These are phyloP conservation scores for Heliconius hermathena DNA, from an alignment of 1,140 invertebrate species.

Conservation along the genomic window DNA sequence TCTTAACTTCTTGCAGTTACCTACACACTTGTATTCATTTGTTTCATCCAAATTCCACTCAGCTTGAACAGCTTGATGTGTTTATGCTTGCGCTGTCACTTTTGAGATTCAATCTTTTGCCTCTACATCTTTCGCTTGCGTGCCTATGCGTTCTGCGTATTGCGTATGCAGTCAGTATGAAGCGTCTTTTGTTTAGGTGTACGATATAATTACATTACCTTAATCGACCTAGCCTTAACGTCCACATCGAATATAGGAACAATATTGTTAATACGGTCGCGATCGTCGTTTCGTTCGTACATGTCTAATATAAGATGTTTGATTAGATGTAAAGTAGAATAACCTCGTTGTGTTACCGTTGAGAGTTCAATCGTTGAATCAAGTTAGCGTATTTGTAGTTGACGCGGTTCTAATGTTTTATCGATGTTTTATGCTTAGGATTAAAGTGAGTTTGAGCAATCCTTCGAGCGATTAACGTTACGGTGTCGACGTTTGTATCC, in stretches of 20 bases:
- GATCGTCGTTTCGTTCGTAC: slow-evolving; percentile 60
- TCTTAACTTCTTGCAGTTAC: slow-evolving; percentile 46
- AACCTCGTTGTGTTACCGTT: slow-evolving; percentile 67
- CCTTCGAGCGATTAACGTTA: slow-evolving; percentile 70
- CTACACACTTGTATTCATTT: slow-evolving; percentile 50
- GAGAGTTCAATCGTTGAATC: slow-evolving; percentile 48
- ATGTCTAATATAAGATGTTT: slow-evolving; percentile 73
- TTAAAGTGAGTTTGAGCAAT: slow-evolving; percentile 74
- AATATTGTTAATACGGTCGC: slow-evolving; percentile 58
- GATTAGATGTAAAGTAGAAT: slow-evolving; percentile 71
- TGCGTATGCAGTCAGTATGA: slow-evolving; percentile 48
- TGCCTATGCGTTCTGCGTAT: slow-evolving; percentile 66
- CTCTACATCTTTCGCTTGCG: slow-evolving; percentile 80
- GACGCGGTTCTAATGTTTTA: slow-evolving; percentile 67
- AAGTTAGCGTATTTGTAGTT: slow-evolving; percentile 52
- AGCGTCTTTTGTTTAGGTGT: slow-evolving; percentile 68
- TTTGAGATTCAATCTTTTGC: slow-evolving; percentile 63
- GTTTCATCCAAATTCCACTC: slow-evolving; percentile 80
- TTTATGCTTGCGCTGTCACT: slow-evolving; percentile 52
- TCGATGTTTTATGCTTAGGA: slow-evolving; percentile 77
- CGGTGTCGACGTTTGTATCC: slow-evolving; percentile 27
- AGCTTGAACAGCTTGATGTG: slow-evolving; percentile 60
- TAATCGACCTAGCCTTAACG: slow-evolving; percentile 77
- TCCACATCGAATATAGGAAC: slow-evolving; percentile 79
- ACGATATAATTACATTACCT: slow-evolving; percentile 61